A percentile compares a stretch with the other conserved stretches of the same genome.
Conservation (phyloP, 2,888 invertebrate species). For the Tipula helvola region DNA sequence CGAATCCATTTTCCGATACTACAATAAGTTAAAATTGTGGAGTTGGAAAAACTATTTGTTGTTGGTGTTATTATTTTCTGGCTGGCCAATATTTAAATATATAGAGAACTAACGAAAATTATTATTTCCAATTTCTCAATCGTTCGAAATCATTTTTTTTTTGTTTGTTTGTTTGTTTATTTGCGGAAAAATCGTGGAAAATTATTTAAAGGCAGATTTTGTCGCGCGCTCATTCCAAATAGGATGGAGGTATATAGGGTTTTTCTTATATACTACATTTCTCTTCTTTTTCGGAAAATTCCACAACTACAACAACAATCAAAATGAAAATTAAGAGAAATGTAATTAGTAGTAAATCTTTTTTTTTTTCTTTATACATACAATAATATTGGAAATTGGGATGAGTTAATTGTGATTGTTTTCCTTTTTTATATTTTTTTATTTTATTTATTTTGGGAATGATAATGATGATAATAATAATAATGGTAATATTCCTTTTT, state of each 20-base stretch:
- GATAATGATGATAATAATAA: neutral
- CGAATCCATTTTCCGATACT: neutral
- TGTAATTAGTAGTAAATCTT: constrained; percentile 11
- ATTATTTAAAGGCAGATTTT: constrained; percentile 1
- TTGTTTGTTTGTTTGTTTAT: neutral
- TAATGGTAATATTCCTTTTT: neutral
- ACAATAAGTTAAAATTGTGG: neutral
- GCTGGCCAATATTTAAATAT: neutral
- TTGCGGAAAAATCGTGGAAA: neutral
- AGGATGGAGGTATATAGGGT: neutral
- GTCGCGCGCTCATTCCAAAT: neutral
- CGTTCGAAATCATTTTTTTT: neutral
- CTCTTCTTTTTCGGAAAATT: neutral
- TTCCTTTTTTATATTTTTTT: neutral
- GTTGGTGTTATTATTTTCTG: neutral
- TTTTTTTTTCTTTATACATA: neutral
- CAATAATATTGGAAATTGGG: neutral
- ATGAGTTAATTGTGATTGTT: constrained; percentile 9
- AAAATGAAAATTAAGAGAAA: constrained; percentile 9
- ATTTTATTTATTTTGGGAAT: neutral
- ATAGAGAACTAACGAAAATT: neutral
- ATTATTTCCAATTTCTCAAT: constrained; percentile 4
- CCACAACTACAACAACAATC: neutral
- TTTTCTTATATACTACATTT: neutral
- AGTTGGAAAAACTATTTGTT: neutral